Conservation (phyloP, 2,888 invertebrate genomes). For the Ganaspis brasiliensis region DNA sequence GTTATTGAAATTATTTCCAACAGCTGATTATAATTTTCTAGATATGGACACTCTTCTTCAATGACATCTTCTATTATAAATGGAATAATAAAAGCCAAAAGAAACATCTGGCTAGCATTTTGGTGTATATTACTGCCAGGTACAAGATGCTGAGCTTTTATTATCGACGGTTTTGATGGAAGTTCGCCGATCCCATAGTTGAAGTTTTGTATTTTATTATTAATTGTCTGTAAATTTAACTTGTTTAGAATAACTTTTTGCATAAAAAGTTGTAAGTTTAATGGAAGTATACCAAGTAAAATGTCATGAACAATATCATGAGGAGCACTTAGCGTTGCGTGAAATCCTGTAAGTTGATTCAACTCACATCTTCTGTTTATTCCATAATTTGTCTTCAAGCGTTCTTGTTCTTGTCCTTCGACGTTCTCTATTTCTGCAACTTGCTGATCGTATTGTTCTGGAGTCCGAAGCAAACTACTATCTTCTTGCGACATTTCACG, state of each 20-base stretch:
- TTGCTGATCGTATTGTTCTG: slow-evolving; percentile 14
- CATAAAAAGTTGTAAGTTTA: too few relatives aligned
- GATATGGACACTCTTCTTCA: slow-evolving; percentile 18
- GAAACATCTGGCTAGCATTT: too few relatives aligned
- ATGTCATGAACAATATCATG: slow-evolving; percentile 29
- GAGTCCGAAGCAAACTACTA: slow-evolving; percentile 21
- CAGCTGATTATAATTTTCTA: slow-evolving; percentile 17
- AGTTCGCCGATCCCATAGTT: slow-evolving; percentile 37
- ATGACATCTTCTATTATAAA: slow-evolving; percentile 25
- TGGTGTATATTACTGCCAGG: too few relatives aligned
- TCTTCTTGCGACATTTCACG: slow-evolving; percentile 12
- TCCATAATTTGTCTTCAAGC: too few relatives aligned
- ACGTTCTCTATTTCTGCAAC: not conserved
- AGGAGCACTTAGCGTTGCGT: slow-evolving; percentile 11
- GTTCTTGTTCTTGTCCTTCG: too few relatives aligned
- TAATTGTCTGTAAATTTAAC: slow-evolving; percentile 18
- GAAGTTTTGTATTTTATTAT: slow-evolving; percentile 23
- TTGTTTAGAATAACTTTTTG: too few relatives aligned
- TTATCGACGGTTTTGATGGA: too few relatives aligned
- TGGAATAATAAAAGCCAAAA: slow-evolving; percentile 37
- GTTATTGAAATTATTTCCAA: slow-evolving; percentile 11
- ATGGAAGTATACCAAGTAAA: not conserved
- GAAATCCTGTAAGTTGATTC: too few relatives aligned
- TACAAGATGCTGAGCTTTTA: slow-evolving; percentile 22
- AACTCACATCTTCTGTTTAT: slow-evolving; percentile 31